Conservation (phyloP, 2,797 vertebrate genomes). For the Trachurus trachurus region DNA sequence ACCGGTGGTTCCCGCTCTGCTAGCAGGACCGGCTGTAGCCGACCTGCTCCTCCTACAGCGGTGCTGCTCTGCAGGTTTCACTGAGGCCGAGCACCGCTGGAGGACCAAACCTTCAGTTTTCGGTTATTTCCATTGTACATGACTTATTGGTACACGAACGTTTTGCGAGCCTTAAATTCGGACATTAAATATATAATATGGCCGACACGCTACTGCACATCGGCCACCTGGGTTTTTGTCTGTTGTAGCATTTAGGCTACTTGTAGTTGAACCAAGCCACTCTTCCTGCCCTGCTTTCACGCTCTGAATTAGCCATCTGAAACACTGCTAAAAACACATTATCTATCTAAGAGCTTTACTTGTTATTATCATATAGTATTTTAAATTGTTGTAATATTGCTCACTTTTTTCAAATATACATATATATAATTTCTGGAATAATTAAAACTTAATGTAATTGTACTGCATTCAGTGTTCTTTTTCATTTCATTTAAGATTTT, state of each 20-base stretch:
- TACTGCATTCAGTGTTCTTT: constrained; percentile 62
- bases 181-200: background rate
- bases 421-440: constrained; percentile 17
- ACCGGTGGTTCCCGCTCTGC: background rate
- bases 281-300: constrained; percentile 57
- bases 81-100: background rate
- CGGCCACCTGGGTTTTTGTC: background rate
- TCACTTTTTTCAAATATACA: constrained; percentile 18
- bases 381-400: constrained; percentile 40
- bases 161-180: background rate
- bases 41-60: background rate
- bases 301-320: constrained; percentile 31
- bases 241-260: background rate
- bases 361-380: constrained; percentile 14
- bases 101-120: background rate
- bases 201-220: constrained; percentile 8
- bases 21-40: background rate
- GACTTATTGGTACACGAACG: background rate
- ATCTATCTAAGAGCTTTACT: constrained; percentile 10
- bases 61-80: background rate
- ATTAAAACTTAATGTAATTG: constrained; percentile 39
- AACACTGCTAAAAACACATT: constrained; percentile 15
- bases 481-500: constrained; percentile 51
- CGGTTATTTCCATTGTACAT: background rate
- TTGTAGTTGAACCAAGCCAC: constrained; percentile 25